Evolutionary conservation across 2,888 invertebrate genomes (phyloP), one percentile per base, ranked within the genome.

Genomic region (Troides oblongomaculatus): DNA sequence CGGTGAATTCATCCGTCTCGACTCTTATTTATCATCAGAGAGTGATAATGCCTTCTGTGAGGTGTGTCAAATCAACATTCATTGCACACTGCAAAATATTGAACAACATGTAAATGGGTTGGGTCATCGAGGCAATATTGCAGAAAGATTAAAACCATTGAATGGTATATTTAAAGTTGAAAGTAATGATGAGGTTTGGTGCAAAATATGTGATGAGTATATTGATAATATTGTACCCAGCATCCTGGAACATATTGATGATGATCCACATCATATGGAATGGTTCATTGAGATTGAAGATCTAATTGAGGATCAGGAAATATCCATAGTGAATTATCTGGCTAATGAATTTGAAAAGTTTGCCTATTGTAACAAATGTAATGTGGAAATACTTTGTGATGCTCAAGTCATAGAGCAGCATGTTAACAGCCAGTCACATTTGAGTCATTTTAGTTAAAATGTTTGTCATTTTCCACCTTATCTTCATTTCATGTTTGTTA

Each of bases 261-360:
- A 84, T 71, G 82, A 85, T 72, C 78, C 81, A 10, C 76, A 79
- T 8, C 87, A 87, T 61, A 77, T 82, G 72, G 78, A 81, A 10
- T 89, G 89, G 88, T 84, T 89, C 60, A 71, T 79, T 25, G 82
- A 85, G 58, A 82, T 89, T 23, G 85, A 87, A 71, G 85, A 85
- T 68, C 72, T 84, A 23, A 82, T 83, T 69, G 83, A 84, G 14
- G 81, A 78, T 23, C 84, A 87, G 36, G 83, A 83, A 58, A 78
- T 88, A 7, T 77, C 81, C 0, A 78, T 87, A 63, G 79, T 81
- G 23, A 75, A 76, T 21, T 88, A 78, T 71, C 74, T 88, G 61
- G 71, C 79, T 0, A 79, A 83, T 68, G 82, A 87, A 71, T 79
- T 84, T 72, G 85, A 89, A 62, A 75, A 74, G 21, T 82, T 80